Base-by-base conservation (phyloP, 2,888 invertebrate species). In the Fragum sueziense region DNA sequence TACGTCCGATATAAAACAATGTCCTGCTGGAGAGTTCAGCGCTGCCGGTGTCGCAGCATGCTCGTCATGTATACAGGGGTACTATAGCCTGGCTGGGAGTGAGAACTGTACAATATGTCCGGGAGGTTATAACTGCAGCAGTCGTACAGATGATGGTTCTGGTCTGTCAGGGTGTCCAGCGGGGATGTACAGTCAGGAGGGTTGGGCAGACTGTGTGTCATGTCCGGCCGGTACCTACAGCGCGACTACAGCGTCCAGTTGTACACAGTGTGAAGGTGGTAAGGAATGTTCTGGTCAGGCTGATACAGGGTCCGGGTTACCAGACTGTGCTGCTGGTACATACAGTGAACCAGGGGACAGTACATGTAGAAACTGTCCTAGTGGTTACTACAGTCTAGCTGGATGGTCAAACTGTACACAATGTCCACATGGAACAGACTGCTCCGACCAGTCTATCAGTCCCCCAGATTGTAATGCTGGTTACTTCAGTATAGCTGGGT, bases 221-320 rank as follows among this genome's bases (percentile, higher is more conserved):
- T 85, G 85, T 80, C n/a, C 27, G 1, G 17, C 52, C 52, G 86
- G 86, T 25, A 79, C 51, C 54, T 81, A 90, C 80, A 85, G 87
- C 41, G 70, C 65, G 11, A 80, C 81, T 17, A 88, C 86, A 1
- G 65, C 88, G 29, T 20, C 70, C 17, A 74, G 68, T 20, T 92
- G 92, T 75, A 85, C 84, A 17, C 73, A 82, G 14, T 91, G 91
- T 80, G 86, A 85, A 25, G 87, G 81, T 4, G 90, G 90, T 1
- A 78, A 86, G 31, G 82, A 83, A 41, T 91, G 91, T 70, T 76
- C 81, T 22, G 72, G 84, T n/a, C 72, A 61, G 22, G 57, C 47
- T 27, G 52, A 52, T 29, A 41, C 59, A 17, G 54, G 52, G 22
- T 70, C 70, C 22, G 54, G 54, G 17, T 68, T 67, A 11, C 71